Percentiles rank a stretch among this genome's conserved stretches.
These are phyloP conservation scores for Kryphioiulus occultus DNA, from an alignment of 2,888 invertebrate genomes.

Conservation along the genomic window DNA sequence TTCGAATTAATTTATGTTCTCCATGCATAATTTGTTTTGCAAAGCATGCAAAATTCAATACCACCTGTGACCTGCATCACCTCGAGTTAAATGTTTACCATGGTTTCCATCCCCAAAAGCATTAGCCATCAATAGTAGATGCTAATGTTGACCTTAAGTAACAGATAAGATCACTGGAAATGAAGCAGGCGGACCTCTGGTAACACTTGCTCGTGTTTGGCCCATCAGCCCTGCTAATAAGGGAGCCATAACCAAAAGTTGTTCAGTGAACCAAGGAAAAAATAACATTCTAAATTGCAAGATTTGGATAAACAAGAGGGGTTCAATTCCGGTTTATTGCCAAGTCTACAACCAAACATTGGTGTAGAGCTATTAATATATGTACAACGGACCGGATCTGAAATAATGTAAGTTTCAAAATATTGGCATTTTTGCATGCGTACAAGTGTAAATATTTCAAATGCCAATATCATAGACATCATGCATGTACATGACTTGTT, in stretches of 20 bases:
- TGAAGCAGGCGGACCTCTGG: background rate
- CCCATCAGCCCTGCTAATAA: background rate
- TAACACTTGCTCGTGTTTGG: background rate
- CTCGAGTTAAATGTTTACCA: background rate
- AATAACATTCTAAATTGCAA: background rate
- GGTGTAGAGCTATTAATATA: too few relatives aligned
- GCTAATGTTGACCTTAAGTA: background rate
- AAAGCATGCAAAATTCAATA: too few relatives aligned
- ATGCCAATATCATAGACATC: too few relatives aligned
- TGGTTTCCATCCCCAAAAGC: background rate
- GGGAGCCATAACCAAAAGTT: background rate
- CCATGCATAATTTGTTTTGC: too few relatives aligned
- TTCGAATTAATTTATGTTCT: too few relatives aligned
- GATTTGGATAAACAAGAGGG: background rate
- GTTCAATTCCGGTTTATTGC: background rate
- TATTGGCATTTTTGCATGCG: too few relatives aligned
- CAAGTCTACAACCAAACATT: too few relatives aligned
- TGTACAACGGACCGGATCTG: too few relatives aligned
- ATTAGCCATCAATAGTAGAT: background rate
- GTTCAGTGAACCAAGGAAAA: background rate
- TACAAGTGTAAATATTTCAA: too few relatives aligned
- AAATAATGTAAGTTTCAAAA: too few relatives aligned
- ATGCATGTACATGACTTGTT: too few relatives aligned
- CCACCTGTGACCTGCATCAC: too few relatives aligned
- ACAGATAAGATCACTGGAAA: background rate